Evolutionary conservation across 2,888 invertebrate species (phyloP).

Genomic region (Plagodis pulveraria): DNA sequence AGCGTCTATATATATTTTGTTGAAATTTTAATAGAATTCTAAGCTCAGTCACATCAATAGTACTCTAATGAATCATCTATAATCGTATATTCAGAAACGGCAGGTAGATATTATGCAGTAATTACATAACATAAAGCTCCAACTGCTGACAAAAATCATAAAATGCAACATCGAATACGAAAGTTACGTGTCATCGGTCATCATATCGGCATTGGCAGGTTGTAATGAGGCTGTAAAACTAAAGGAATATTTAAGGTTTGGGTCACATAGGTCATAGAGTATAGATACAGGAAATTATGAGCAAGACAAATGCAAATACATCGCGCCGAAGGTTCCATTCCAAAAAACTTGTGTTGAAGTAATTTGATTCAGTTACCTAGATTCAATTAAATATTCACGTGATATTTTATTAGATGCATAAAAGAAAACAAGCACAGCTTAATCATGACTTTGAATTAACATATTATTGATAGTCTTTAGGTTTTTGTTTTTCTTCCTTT

Average conservation of each 20-base stretch:
- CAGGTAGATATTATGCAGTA: constrained; percentile 27
- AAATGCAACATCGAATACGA: constrained; percentile 44
- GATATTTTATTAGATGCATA: no score
- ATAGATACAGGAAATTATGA: no score
- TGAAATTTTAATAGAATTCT: constrained; percentile 19
- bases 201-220: constrained; percentile 46
- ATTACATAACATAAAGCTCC: constrained; percentile 39
- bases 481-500: no score
- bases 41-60: constrained; percentile 23
- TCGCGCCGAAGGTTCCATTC: no score
- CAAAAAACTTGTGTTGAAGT: no score
- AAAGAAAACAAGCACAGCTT: no score
- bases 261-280: constrained; percentile 10
- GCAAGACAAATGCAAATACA: no score
- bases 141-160: constrained; percentile 45
- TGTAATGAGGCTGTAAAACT: constrained; percentile 59
- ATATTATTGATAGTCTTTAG: no score
- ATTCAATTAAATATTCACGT: no score
- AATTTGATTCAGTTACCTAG: no score
- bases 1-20: constrained; percentile 11
- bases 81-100: constrained; percentile 24
- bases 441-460: no score
- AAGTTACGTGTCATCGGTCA: constrained; percentile 50
- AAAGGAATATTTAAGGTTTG: constrained; percentile 52
- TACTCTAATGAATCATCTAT: constrained; percentile 29